Base-by-base conservation (phyloP, 2,113 vertebrate species). In the Myanophis thanlyinensis region DNA sequence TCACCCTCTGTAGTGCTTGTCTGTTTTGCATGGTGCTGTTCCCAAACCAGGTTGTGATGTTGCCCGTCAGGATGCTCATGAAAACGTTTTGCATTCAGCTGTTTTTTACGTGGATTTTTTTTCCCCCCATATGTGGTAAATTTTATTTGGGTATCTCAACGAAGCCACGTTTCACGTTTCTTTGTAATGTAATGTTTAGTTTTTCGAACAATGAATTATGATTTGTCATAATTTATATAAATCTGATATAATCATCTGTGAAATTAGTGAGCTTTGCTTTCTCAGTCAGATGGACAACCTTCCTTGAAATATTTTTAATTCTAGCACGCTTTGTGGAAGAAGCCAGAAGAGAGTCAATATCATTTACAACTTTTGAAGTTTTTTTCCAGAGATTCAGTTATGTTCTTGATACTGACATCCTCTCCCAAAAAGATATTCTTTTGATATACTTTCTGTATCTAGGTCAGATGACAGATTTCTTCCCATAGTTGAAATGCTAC, bases 291-390 rank as follows among this genome's bases (percentile, higher is more conserved):
- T 54, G 9, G 15, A 18, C 67, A 89, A 23, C 11, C 27, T 89
- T 27, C 40, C 6, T 27, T 44, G 91, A 88, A 85, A 49, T 49
- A 46, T 59, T 62, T 67, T 30, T 0, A 0, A 0, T 7, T 1
- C 40, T 35, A 40, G 89, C 92, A 97, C 35, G 95, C 87, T 89
- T 97, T 92, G 94, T 95, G 90, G 96, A 95, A 30, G 89, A 91
- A 27, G 94, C 93, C 85, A 98, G 94, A 90, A 98, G 93, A 93
- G 40, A 95, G 53, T 98, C 98, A 94, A 98, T 98, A 96, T 98
- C 98, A 40, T 93, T 96, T 91, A 98, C 97, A 1, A 95, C 93
- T 96, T 97, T 94, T 51, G 97, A 97, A 23, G 97, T 98, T 96
- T 95, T n/a, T 98, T 93, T 96, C 95, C 95, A 98, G 92, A 93